These are phyloP conservation scores for Pelobates fuscus DNA, from an alignment of 2,113 vertebrate genomes.

Conservation along the genomic window DNA sequence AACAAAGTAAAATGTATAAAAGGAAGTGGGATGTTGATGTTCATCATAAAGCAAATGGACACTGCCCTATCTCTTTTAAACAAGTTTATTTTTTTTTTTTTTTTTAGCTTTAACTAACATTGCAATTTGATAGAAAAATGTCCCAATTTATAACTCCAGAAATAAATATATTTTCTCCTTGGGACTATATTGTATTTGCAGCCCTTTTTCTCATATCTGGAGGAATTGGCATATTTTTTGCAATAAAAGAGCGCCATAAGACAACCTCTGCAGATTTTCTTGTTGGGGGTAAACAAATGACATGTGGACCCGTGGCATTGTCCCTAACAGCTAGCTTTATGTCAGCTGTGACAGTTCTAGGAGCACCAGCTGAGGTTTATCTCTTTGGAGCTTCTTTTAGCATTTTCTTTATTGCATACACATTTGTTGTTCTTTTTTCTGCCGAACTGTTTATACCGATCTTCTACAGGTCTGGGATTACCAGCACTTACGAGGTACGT, in stretches of 20 bases:
- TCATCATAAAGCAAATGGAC: not conserved
- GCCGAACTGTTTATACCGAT: conserved; percentile 81
- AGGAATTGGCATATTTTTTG: conserved; percentile 82
- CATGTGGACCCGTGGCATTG: conserved; percentile 77
- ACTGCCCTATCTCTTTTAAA: not conserved
- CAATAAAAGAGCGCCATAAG: conserved; percentile 82
- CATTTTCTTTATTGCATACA: conserved; percentile 72
- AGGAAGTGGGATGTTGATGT: not conserved
- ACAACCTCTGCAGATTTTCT: conserved; percentile 76
- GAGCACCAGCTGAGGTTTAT: conserved; percentile 80
- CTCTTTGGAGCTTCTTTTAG: conserved; percentile 76
- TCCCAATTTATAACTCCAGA: conserved; percentile 52
- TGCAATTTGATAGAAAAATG: conserved; percentile 8
- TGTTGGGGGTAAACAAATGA: conserved; percentile 79
- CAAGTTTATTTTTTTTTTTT: not conserved
- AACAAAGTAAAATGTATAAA: conserved; percentile 23
- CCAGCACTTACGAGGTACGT: conserved; percentile 87
- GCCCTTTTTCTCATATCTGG: conserved; percentile 75
- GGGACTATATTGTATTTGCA: conserved; percentile 83
- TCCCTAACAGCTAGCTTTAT: conserved; percentile 87
- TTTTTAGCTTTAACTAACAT: not conserved
- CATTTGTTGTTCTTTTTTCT: conserved; percentile 70
- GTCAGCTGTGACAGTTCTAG: conserved; percentile 84
- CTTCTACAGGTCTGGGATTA: conserved; percentile 84
- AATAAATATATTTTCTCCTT: conserved; percentile 69